Conservation (phyloP, 2,113 vertebrate species). For the Psammodynastes pulverulentus region DNA sequence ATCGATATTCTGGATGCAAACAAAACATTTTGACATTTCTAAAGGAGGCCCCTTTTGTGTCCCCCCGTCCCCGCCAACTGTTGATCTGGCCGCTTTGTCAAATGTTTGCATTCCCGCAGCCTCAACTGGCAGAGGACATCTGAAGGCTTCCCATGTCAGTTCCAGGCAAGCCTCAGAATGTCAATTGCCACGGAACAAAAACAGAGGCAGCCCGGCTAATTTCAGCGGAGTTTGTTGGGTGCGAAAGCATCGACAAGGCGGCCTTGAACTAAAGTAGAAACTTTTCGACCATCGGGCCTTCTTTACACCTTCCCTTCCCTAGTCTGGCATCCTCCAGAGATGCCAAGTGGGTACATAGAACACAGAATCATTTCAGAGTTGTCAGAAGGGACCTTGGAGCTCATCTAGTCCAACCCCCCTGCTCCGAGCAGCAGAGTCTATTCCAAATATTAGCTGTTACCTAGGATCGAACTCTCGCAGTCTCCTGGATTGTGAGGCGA, state of each 20-base stretch:
- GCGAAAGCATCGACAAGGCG: neutral
- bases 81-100: neutral
- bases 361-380: too few species aligned
- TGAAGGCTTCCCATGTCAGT: neutral
- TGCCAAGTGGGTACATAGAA: too few species aligned
- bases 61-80: too few species aligned
- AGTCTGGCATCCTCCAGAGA: neutral
- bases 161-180: neutral
- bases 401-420: too few species aligned
- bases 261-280: neutral
- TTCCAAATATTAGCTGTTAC: too few species aligned
- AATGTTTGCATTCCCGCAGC: neutral
- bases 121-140: neutral
- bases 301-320: neutral
- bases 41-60: neutral
- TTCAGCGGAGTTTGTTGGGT: neutral
- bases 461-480: too few species aligned
- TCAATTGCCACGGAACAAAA: neutral
- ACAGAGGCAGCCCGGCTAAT: neutral
- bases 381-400: too few species aligned
- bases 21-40: slow-evolving; percentile 18
- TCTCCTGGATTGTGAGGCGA: too few species aligned
- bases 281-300: neutral
- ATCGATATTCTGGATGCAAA: neutral
- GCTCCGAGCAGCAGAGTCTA: too few species aligned